phyloP scores from a whole-genome alignment of 2,797 vertebrate species.

The Characodon lateralis region DNA sequence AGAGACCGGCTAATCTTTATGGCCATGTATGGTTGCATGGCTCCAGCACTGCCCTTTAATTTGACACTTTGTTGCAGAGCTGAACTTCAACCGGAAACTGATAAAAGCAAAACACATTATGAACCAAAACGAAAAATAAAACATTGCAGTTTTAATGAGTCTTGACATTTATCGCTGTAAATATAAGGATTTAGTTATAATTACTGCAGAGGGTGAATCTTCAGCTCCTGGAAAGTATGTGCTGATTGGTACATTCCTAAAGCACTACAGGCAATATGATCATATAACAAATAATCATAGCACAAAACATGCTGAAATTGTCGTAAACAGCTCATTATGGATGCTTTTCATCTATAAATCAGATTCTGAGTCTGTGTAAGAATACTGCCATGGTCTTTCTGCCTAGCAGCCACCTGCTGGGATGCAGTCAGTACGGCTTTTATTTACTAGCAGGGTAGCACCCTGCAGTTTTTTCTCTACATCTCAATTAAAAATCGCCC shows the following conservation, averaged over 20 bases:
- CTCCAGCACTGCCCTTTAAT: constrained; percentile 10
- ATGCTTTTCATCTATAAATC: not conserved
- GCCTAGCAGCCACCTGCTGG: constrained; percentile 10
- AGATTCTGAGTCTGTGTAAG: constrained; percentile 11
- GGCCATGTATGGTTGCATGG: not conserved
- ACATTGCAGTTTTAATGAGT: not conserved
- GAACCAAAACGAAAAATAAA: not conserved
- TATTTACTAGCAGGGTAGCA: not conserved
- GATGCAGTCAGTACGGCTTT: constrained; percentile 16
- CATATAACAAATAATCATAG: not conserved
- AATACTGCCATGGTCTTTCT: not conserved
- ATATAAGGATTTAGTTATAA: not conserved
- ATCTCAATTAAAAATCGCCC: constrained; percentile 16
- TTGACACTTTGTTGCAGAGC: not conserved
- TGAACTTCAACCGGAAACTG: not conserved
- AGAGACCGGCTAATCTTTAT: constrained; percentile 6
- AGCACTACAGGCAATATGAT: not conserved
- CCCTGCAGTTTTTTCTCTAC: not conserved
- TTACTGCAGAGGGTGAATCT: not conserved
- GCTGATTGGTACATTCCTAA: not conserved
- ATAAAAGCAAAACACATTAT: not conserved
- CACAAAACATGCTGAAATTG: constrained; percentile 3
- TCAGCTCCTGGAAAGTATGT: not conserved
- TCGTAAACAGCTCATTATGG: constrained; percentile 1
- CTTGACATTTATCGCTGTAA: not conserved